A percentile compares a stretch with the other conserved stretches of the same genome.
phyloP scores from a whole-genome alignment of 2,113 vertebrate genomes.

The Gymnobelideus leadbeateri region DNA sequence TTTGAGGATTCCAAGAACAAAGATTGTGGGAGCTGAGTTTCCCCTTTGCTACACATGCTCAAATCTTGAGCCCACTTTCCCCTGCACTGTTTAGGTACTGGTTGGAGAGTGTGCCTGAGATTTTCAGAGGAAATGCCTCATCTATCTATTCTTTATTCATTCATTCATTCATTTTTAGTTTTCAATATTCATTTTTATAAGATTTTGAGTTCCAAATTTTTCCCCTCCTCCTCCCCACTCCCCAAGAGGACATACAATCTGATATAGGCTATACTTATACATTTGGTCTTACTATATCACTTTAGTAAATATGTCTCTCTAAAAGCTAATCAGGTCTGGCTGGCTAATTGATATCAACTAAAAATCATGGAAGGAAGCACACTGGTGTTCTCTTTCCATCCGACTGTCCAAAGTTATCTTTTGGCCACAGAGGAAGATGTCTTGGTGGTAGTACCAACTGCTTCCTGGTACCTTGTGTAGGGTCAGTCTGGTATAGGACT shows the following conservation, averaged over 20 bases:
- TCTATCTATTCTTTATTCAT: no score
- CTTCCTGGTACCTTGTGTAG: not conserved
- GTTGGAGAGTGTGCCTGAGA: not conserved
- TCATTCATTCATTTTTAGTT: no score
- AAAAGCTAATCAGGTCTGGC: not conserved
- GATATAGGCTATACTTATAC: no score
- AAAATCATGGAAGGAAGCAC: not conserved
- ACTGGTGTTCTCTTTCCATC: not conserved
- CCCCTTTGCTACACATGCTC: no score
- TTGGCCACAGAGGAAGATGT: not conserved
- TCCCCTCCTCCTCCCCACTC: no score
- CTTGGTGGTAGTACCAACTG: not conserved
- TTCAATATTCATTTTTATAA: no score
- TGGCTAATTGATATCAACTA: not conserved
- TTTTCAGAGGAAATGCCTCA: not conserved
- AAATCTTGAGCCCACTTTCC: not conserved
- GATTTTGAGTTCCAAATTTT: no score
- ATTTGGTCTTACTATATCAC: not conserved
- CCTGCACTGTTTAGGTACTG: not conserved
- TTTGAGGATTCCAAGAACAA: not conserved
- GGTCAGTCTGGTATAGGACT: not conserved
- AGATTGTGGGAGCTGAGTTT: not conserved
- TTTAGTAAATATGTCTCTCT: not conserved
- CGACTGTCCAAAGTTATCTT: not conserved
- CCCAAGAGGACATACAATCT: no score